Base-by-base conservation (phyloP, 64 coral and sea anemone genomes). In the Actinia equina region DNA sequence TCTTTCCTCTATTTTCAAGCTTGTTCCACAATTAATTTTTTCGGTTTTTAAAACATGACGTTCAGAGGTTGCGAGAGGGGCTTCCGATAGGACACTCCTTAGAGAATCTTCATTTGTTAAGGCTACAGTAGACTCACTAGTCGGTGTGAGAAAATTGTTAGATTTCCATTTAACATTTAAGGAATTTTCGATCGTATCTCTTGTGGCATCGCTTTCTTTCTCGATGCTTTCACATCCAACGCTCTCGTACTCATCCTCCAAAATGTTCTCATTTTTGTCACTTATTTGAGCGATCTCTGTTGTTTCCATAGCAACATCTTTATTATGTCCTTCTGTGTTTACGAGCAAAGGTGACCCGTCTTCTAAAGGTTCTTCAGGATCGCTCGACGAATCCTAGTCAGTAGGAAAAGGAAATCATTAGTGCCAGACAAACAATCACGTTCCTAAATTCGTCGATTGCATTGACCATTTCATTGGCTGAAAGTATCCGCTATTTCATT, bases 231-330 rank as follows among this genome's bases (percentile, higher is more conserved):
- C n/a, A n/a, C n/a, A n/a, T n/a, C n/a, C n/a, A n/a, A n/a, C n/a
- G n/a, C 11, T 74, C n/a, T 74, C 25, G 25, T 41, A 42, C 3
- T 74, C 69, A 1, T 5, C 12, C 20, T 12, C 26, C 10, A 41
- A 15, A n/a, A 49, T 7, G 6, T 81, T 7, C 6, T 81, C 16
- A 52, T n/a, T 49, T 81, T 81, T 78, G 43, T 41, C 76, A 2
- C 10, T 7, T 81, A 17, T 20, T 18, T 49, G 17, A 51, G 43
- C 9, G 2, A 16, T 52, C 17, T 51, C 78, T 49, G 78, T 52
- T 46, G 43, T 81, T 81, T 81, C 16, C 43, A 81, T 81, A 22
- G 78, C 41, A 52, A 49, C 78, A 81, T 81, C 49, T 81, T 51
- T 81, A 11, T 20, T 52, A 4, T 44, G 78, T 13, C 19, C 44